phyloP scores from a whole-genome alignment of 2,888 invertebrate genomes.

The Anagyrus pseudococci region DNA sequence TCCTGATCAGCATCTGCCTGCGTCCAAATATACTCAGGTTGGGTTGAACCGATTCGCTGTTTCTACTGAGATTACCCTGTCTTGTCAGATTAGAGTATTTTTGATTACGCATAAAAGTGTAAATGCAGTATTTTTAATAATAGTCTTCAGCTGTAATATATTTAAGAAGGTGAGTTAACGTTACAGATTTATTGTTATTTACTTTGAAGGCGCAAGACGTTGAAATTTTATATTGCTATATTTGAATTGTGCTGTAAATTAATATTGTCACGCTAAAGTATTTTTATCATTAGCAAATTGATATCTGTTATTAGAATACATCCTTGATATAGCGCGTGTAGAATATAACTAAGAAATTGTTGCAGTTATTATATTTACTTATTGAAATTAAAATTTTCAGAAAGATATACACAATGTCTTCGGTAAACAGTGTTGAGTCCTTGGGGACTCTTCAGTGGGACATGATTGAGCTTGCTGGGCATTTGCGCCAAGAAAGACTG shows the following conservation, averaged over 20 bases:
- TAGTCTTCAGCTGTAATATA: conserved; percentile 8
- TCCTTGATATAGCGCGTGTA: too few species aligned
- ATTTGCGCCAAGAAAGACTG: conserved; percentile 83
- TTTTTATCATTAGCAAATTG: too few species aligned
- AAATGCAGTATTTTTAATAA: conserved; percentile 30
- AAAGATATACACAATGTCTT: conserved; percentile 52
- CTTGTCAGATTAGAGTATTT: conserved; percentile 20
- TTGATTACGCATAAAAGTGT: conserved; percentile 12
- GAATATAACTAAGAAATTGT: background rate
- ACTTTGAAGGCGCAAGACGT: too few species aligned
- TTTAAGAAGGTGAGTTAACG: conserved; percentile 13
- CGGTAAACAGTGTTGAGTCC: conserved; percentile 57
- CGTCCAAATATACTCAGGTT: too few species aligned
- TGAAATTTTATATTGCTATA: too few species aligned
- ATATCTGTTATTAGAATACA: too few species aligned
- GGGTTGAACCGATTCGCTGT: too few species aligned
- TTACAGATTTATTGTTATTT: conserved; percentile 19
- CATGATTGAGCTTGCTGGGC: conserved; percentile 70
- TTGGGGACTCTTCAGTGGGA: conserved; percentile 62
- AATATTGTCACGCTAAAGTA: too few species aligned
- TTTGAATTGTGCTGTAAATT: too few species aligned
- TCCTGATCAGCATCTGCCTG: too few species aligned
- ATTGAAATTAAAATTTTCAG: conserved; percentile 19
- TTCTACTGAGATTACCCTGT: too few species aligned
- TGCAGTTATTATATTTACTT: conserved; percentile 8